phyloP scores from a whole-genome alignment of 2,797 vertebrate species.

The Phataginus tricuspis region DNA sequence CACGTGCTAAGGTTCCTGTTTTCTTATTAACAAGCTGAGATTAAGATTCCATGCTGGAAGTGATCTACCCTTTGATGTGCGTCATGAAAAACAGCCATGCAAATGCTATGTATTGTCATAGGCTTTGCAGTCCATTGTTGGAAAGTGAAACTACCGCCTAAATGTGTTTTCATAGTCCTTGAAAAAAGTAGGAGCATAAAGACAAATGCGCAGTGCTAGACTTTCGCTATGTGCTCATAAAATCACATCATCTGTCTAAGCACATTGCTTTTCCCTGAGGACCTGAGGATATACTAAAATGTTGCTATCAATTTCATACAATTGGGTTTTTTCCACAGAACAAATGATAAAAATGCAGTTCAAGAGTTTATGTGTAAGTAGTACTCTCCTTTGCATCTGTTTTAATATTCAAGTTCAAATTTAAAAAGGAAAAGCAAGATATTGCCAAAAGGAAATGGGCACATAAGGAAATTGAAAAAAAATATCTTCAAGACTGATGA shows the following conservation, averaged over 20 bases:
- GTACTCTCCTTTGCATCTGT: constrained; percentile 72
- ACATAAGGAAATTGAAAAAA: constrained; percentile 73
- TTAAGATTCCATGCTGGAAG: constrained; percentile 60
- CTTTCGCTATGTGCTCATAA: constrained; percentile 81
- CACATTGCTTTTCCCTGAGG: constrained; percentile 77
- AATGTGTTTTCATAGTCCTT: constrained; percentile 77
- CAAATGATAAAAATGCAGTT: constrained; percentile 84
- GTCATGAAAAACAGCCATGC: constrained; percentile 65
- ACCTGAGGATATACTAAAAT: constrained; percentile 79
- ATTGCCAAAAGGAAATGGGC: constrained; percentile 68
- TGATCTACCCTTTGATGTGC: constrained; percentile 50
- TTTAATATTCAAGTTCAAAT: constrained; percentile 81
- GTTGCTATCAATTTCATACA: constrained; percentile 83
- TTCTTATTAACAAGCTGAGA: constrained; percentile 71
- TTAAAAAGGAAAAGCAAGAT: constrained; percentile 68
- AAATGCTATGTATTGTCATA: constrained; percentile 68
- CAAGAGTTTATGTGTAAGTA: constrained; percentile 84
- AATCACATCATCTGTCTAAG: constrained; percentile 81
- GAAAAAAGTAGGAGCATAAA: constrained; percentile 79
- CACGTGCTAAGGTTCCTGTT: constrained; percentile 48
- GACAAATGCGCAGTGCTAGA: constrained; percentile 77
- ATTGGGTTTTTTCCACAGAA: constrained; percentile 76
- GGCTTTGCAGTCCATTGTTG: constrained; percentile 63
- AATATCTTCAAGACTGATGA: constrained; percentile 67
- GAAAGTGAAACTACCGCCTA: constrained; percentile 62